Evolutionary conservation across 2,113 vertebrate genomes (phyloP), one percentile per base, ranked within the genome.

Genomic region (Oncorhynchus masou): DNA sequence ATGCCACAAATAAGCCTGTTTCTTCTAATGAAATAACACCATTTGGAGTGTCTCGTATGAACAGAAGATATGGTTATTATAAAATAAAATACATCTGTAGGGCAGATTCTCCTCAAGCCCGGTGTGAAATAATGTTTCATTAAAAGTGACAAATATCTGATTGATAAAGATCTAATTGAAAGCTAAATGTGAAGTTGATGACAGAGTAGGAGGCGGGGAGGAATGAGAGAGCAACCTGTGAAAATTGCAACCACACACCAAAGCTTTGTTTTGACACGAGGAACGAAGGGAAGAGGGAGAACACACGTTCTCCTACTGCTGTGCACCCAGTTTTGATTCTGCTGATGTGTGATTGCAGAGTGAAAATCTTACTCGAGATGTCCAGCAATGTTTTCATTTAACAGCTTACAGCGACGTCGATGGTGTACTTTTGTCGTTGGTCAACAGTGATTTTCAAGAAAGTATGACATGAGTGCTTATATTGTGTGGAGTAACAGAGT

Each of bases 121-220:
- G 84, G 91, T 91, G 91, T 79, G 87, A 91, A 92, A 87, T 76
- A 85, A 84, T 84, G 79, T 51, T 90, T 92, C 90, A 91, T 92
- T 90, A 90, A 88, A 93, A 87, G 86, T 90, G 91, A 91, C 90
- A 92, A 92, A 92, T 86, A 91, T 86, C 87, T 88, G 85, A 87
- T 90, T 88, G 85, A 74, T 69, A 84, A 89, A 86, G 81, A 75
- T 76, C 73, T 81, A 82, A 81, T 74, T 78, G 78, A 86, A 84
- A 79, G 82, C 90, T 90, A 88, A 87, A 90, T 81, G 88, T 85
- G 85, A 60, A 54, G 9, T 62, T 81, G 77, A 75, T 81, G 85
- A 88, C 89, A 69, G 77, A 77, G 77, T 68, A 75, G 81, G 84
- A 80, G 84, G 82, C 80, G 81, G 64, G 81, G 66, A 84, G 71